Base-by-base conservation (phyloP, 1,140 invertebrate genomes). In the Panagrolaimus sp. region DNA sequence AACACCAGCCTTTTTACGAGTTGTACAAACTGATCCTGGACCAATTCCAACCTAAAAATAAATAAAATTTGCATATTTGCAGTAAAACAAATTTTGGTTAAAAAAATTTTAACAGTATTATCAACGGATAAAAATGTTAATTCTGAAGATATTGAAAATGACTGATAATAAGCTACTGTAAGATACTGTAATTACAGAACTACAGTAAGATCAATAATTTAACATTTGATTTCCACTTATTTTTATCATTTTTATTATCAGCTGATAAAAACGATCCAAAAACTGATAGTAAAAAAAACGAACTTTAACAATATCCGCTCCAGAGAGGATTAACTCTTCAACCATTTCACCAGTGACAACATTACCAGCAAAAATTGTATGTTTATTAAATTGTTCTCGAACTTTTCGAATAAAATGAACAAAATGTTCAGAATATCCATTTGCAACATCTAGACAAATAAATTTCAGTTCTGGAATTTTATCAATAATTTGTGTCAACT, bases 321-420 rank as follows among this genome's bases (percentile, higher is more conserved):
- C 94, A 43, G 92, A 91, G 4, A 95, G 85, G 79, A 96, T 90
- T 28, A 96, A 85, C 85, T 96, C 92, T 84, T 96, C 92, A 0
- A 96, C 93, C 92, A 96, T 95, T 86, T 96, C 93, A 32, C 92
- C 92, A 21, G 93, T 96, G 4, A 96, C 93, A 9, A 96, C 94
- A 85, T 96, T 96, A 62, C 94, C 94, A 70, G 93, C 93, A 68
- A 82, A 81, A 68, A 96, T 96, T 3, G 92, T 94, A 78, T 94
- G 91, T 12, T 85, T 86, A 0, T 92, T 91, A 84, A 89, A 95
- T 8, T 87, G 86, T 21, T 88, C 87, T 9, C 93, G 87, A 4
- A 93, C 91, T 86, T 89, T 89, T 65, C 90, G 86, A 0, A 96
- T 89, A 85, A 91, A 93, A 74, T 93, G 90, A 0, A 96, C 91